Conservation (phyloP, 2,888 invertebrate species). For the Apantesis nais region DNA sequence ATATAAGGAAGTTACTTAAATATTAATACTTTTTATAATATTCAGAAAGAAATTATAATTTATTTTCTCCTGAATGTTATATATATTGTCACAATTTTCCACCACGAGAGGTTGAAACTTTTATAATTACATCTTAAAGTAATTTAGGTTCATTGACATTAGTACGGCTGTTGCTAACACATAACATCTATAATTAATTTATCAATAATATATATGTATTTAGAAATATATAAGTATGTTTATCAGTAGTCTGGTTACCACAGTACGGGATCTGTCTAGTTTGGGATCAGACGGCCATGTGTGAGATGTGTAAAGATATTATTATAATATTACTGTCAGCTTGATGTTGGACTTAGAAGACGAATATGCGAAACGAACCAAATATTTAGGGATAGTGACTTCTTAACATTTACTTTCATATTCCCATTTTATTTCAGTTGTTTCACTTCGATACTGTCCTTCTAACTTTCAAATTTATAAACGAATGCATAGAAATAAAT, state of each 20-base stretch:
- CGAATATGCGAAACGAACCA: neutral
- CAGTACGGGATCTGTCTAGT: neutral
- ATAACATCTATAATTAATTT: no score
- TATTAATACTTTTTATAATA: neutral
- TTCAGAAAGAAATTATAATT: constrained; percentile 6
- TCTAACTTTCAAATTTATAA: no score
- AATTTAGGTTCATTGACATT: constrained; percentile 3
- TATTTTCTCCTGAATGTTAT: neutral
- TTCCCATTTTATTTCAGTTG: no score
- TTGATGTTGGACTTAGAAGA: neutral
- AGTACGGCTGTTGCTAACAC: neutral
- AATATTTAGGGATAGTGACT: no score
- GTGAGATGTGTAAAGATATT: no score
- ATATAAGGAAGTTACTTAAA: neutral
- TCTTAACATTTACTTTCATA: neutral
- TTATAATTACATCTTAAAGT: neutral
- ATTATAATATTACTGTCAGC: no score
- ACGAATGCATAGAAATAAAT: no score
- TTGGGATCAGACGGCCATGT: no score
- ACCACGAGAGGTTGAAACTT: neutral
- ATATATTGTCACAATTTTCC: neutral
- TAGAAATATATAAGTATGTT: no score
- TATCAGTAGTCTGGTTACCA: no score
- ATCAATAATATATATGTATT: no score
- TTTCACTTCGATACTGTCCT: no score